These are phyloP conservation scores for Ochlodes sylvanus DNA, from an alignment of 2,888 invertebrate species.

Conservation along the genomic window DNA sequence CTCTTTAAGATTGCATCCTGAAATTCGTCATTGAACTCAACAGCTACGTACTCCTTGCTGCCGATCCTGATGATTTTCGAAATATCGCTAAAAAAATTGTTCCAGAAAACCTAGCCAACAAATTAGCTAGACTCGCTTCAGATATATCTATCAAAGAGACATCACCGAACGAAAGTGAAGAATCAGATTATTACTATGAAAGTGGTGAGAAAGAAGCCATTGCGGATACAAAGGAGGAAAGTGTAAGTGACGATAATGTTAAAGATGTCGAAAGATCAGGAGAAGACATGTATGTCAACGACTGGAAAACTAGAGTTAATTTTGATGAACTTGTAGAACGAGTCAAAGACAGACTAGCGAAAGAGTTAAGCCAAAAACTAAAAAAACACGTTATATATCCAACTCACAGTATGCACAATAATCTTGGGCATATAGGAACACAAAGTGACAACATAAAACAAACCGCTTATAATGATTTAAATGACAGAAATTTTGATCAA, in stretches of 20 bases:
- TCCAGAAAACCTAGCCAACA: constrained; percentile 50
- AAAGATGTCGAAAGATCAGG: constrained; percentile 18
- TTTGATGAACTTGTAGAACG: constrained; percentile 55
- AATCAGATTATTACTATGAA: constrained; percentile 26
- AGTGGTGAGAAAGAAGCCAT: constrained; percentile 4
- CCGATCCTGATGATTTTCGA: constrained; percentile 58
- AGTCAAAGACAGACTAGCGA: constrained; percentile 51
- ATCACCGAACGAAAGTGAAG: constrained; percentile 6
- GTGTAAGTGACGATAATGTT: neutral
- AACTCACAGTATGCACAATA: neutral
- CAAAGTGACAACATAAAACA: neutral
- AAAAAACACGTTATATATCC: neutral
- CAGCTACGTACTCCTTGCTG: constrained; percentile 53
- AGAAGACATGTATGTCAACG: constrained; percentile 32
- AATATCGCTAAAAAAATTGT: constrained; percentile 55
- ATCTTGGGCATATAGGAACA: neutral
- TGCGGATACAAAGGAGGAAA: neutral
- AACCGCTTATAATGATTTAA: neutral
- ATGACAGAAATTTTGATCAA: neutral
- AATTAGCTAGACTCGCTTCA: constrained; percentile 50
- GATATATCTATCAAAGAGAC: constrained; percentile 32
- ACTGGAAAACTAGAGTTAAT: constrained; percentile 41
- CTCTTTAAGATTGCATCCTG: constrained; percentile 37
- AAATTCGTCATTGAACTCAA: constrained; percentile 22
- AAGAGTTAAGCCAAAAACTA: constrained; percentile 20